These are phyloP conservation scores for Halcyon senegalensis DNA, from an alignment of 2,113 vertebrate genomes.

Conservation along the genomic window DNA sequence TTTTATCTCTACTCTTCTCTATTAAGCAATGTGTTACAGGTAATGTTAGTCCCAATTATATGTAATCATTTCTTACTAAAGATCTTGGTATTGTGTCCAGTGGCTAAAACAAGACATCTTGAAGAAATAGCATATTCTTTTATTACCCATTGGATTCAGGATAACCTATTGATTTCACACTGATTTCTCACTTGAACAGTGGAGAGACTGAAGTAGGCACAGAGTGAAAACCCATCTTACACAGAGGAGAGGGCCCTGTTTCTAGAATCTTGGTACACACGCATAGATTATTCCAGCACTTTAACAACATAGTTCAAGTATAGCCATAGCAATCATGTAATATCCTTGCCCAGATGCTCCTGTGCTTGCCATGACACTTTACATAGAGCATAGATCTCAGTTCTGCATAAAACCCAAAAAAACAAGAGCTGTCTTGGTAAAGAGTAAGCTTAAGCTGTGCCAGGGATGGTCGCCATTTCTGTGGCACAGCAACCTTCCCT, in stretches of 20 bases:
- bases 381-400: not conserved
- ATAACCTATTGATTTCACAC: not conserved
- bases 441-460: not conserved
- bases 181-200: not conserved
- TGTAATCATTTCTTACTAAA: not conserved
- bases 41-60: not conserved
- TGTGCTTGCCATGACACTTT: not conserved
- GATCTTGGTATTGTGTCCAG: not conserved
- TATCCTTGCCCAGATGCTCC: not conserved
- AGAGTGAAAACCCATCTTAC: not conserved
- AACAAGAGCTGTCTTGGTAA: not conserved
- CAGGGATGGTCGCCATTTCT: not conserved
- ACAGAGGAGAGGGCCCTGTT: not conserved
- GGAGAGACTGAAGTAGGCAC: not conserved
- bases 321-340: not conserved
- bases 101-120: not conserved
- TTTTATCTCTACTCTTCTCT: not conserved
- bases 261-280: not conserved
- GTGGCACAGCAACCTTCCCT: not conserved
- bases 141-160: not conserved
- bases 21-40: not conserved
- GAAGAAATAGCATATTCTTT: not conserved
- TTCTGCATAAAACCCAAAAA: not conserved
- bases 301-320: not conserved
- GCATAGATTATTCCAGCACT: not conserved